Evolutionary conservation across 1,140 invertebrate species (phyloP), one percentile per base, ranked within the genome.

Genomic region (Araneus ventricosus): DNA sequence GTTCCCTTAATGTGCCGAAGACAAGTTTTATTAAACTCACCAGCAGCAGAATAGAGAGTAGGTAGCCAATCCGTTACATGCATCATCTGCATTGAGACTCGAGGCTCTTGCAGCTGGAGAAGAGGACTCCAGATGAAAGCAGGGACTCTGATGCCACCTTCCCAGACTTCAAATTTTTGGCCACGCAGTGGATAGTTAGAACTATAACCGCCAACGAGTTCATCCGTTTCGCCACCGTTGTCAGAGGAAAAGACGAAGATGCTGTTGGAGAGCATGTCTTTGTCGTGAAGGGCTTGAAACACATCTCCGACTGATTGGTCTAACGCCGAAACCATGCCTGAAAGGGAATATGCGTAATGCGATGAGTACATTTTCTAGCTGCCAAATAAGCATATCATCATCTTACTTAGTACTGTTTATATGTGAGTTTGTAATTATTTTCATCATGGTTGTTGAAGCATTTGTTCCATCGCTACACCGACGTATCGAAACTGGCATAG

Each of bases 291-390:
- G 14, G 97, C 97, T 57, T 96, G 95, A 1, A 98, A 96, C 27
- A 99, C 97, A 10, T 95, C 94, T 7, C 98, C 98, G 4, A 99
- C 97, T 0, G 98, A 98, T 93, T 97, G 96, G 95, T 99, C 98
- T 90, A 99, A 95, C 94, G 97, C 97, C 14, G 96, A 96, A 34
- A 98, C 94, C 96, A 99, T 97, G 7, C 82, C 94, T 87, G 41
- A 30, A 84, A 84, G 17, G 6, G 0, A 5, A 22, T 14, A 17
- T 14, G 17, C 17, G 1, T 2, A 45, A 14, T 52, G 14, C 8
- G 8, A 52, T 52, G 2, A 52, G 3, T 52, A 52, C 17, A 2
- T 52, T 52, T 52, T 2, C 0, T 52, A 52, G n/a, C 17, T 52
- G 10, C 17, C 45, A 57, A 63, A 20, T 63, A 24, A n/a, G 59